Evolutionary conservation across 1,140 invertebrate genomes (phyloP).

Genomic region (Diabrotica undecimpunctata): DNA sequence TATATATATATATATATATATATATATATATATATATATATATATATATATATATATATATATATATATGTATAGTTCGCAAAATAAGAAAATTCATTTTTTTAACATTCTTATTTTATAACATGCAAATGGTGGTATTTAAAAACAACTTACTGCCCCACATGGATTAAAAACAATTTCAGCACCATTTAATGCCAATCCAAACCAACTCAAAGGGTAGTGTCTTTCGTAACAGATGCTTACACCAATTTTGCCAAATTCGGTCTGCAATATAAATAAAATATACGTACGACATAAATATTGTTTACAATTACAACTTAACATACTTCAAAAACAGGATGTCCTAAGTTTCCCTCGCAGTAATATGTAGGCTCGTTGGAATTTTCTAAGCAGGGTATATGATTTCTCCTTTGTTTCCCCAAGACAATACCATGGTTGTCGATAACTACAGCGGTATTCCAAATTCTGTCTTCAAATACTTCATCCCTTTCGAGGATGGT

Average conservation of each 20-base stretch:
- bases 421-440: slow-evolving; percentile 79
- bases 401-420: slow-evolving; percentile 96
- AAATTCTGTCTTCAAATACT: slow-evolving; percentile 81
- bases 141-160: slow-evolving; percentile 73
- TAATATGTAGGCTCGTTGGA: slow-evolving; percentile 99
- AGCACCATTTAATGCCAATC: slow-evolving; percentile 94
- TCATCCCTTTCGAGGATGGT: slow-evolving; percentile 93
- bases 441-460: slow-evolving; percentile 96
- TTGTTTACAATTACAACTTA: too few species aligned
- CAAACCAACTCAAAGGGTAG: slow-evolving; percentile 96
- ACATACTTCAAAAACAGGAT: slow-evolving; percentile 88
- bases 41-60: too few species aligned
- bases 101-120: too few species aligned
- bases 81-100: too few species aligned
- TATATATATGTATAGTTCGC: too few species aligned
- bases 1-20: too few species aligned
- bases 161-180: slow-evolving; percentile 99
- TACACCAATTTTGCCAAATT: slow-evolving; percentile 83
- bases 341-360: slow-evolving; percentile 92
- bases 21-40: too few species aligned
- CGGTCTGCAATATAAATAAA: slow-evolving; percentile 58
- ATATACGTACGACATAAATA: too few species aligned
- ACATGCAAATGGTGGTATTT: too few species aligned
- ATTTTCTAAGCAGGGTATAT: slow-evolving; percentile 95
- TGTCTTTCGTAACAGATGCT: slow-evolving; percentile 98